A percentile compares a stretch with the other conserved stretches of the same genome.
Conservation (phyloP, 2,797 vertebrate species). For the Ataeniobius toweri region DNA sequence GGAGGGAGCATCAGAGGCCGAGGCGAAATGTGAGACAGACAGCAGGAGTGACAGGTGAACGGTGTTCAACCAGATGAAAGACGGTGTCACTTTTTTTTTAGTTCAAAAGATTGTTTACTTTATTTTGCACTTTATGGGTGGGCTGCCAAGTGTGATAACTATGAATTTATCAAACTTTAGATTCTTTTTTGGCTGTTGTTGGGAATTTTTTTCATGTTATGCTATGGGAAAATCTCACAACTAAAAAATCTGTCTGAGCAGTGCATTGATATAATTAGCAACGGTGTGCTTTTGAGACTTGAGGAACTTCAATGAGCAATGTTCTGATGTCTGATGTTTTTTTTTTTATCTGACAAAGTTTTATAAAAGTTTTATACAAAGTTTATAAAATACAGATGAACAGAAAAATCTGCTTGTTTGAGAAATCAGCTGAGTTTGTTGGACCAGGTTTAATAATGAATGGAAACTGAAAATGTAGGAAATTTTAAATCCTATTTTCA, state of each 20-base stretch:
- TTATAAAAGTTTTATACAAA: not conserved
- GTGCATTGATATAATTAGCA: conserved; percentile 6
- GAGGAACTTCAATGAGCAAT: not conserved
- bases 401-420: not conserved
- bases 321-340: not conserved
- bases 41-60: conserved; percentile 31
- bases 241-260: conserved; percentile 6
- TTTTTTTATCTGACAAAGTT: not conserved
- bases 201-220: conserved; percentile 10
- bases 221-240: conserved; percentile 6
- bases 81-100: not conserved
- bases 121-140: conserved; percentile 35
- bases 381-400: not conserved
- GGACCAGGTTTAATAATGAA: not conserved
- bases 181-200: conserved; percentile 39
- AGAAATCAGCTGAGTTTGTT: not conserved
- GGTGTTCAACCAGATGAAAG: conserved; percentile 4
- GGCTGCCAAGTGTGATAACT: conserved; percentile 32
- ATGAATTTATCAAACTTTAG: conserved; percentile 38
- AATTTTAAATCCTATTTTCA: not conserved
- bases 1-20: conserved; percentile 39
- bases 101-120: conserved; percentile 7
- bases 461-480: not conserved
- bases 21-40: conserved; percentile 50
- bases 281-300: not conserved